Evolutionary conservation across 2,888 invertebrate species (phyloP).

Genomic region (Drosophila mercatorum): DNA sequence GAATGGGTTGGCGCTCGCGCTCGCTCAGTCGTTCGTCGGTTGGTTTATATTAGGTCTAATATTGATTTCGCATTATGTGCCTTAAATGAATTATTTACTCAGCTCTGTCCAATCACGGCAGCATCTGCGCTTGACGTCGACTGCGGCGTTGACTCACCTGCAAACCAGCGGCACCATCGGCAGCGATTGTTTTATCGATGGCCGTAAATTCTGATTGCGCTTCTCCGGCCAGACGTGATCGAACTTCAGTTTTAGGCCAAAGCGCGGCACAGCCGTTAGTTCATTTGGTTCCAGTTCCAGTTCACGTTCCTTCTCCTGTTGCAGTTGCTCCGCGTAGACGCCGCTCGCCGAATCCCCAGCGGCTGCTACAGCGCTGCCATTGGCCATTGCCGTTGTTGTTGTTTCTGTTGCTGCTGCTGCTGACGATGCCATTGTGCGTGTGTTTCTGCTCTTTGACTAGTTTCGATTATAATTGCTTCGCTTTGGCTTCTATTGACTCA

Average conservation of each 20-base stretch:
- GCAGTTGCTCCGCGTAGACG: conserved; percentile 76
- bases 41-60: conserved; percentile 57
- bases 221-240: conserved; percentile 91
- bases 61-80: conserved; percentile 73
- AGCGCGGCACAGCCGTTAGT: conserved; percentile 86
- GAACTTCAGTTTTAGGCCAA: conserved; percentile 90
- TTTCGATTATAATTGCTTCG: conserved; percentile 27
- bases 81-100: conserved; percentile 65
- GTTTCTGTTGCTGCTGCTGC: conserved; percentile 7
- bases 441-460: conserved; percentile 24
- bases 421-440: conserved; percentile 43
- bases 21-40: conserved; percentile 15
- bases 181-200: conserved; percentile 89
- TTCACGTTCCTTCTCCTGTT: conserved; percentile 40
- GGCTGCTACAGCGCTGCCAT: conserved; percentile 36
- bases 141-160: conserved; percentile 86
- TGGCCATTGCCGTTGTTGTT: conserved; percentile 31
- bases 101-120: conserved; percentile 22
- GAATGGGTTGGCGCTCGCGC: background rate
- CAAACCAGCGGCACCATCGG: conserved; percentile 89
- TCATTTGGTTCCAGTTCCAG: conserved; percentile 64
- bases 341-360: conserved; percentile 79
- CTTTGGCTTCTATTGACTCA: conserved; percentile 8
- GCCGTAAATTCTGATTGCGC: conserved; percentile 88
- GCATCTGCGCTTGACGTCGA: conserved; percentile 26